Conservation (phyloP, 1,140 invertebrate species). For the Nephila pilipes region DNA sequence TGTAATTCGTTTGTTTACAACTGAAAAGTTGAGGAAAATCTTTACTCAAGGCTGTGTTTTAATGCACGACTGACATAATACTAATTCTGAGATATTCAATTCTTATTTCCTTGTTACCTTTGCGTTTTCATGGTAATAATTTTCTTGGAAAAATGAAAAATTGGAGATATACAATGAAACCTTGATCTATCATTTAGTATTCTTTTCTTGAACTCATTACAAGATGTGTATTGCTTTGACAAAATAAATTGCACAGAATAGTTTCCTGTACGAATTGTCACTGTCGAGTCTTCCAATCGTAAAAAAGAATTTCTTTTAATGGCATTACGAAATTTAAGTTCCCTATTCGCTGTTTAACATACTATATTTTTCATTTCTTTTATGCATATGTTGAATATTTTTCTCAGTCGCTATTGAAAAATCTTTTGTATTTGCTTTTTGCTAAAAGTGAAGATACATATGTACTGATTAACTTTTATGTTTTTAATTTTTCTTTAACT, state of each 20-base stretch:
- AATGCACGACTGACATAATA: background rate
- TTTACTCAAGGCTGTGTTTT: background rate
- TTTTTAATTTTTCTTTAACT: too few species aligned
- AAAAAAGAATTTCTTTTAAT: too few species aligned
- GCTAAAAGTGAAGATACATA: too few species aligned
- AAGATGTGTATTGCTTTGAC: background rate
- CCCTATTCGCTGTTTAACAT: too few species aligned
- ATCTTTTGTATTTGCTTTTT: too few species aligned
- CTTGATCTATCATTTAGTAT: background rate
- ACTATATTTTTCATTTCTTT: too few species aligned
- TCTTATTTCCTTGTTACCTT: background rate
- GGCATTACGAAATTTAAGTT: too few species aligned
- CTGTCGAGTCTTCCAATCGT: too few species aligned
- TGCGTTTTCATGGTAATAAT: background rate
- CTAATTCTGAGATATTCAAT: background rate
- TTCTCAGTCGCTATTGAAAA: background rate
- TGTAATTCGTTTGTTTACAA: background rate
- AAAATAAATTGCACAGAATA: too few species aligned
- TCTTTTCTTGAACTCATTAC: background rate
- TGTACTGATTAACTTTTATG: too few species aligned
- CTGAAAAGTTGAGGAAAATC: background rate
- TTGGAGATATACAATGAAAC: background rate
- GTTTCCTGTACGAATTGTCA: too few species aligned
- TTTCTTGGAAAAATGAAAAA: background rate
- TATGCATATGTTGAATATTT: too few species aligned